Base-by-base conservation (phyloP, 1,140 invertebrate genomes). In the Armadillidium nasatum region DNA sequence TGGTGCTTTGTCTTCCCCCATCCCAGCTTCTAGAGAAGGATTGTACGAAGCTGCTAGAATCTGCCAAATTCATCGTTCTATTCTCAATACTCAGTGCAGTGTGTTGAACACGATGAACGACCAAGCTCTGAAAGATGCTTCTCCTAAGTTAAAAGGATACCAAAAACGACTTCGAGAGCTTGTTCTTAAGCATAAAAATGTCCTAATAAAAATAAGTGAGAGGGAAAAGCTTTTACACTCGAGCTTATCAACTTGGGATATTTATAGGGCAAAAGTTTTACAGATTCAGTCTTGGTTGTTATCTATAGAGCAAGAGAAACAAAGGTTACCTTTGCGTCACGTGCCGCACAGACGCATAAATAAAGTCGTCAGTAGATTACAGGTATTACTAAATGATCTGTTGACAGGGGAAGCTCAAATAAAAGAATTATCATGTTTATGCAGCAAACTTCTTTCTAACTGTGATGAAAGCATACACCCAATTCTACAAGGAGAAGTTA, bases 51-150 rank as follows among this genome's bases (percentile, higher is more conserved):
- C 91, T 0, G 84, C 93, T 2, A 88, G 89, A 71, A 82, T 94
- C 7, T 94, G 93, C 92, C 88, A 92, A 77, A 93, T 94, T 80
- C 93, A 95, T 82, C 85, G 95, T 21, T 84, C 89, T 33, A 90
- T 94, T 82, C 89, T 94, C 0, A 91, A 92, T 82, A 90, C 91
- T 19, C 94, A 94, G 86, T 85, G 94, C 0, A 90, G 90, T 7
- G 89, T 89, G n/a, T 87, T 88, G 7, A 88, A 92, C 73, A 92
- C 92, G 1, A 89, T 90, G 19, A 91, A 94, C 79, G 93, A 94
- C 79, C 89, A 91, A 78, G 89, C 91, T 76, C 85, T 96, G 2
- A 89, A 91, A 4, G 93, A 95, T 83, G 91, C 95, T 81, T 88
- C 91, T 75, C 86, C 95, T 19, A 69, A 71, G 15, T 73, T 81